Evolutionary conservation across 2,888 invertebrate genomes (phyloP).

Genomic region (Perizoma affinitatum): DNA sequence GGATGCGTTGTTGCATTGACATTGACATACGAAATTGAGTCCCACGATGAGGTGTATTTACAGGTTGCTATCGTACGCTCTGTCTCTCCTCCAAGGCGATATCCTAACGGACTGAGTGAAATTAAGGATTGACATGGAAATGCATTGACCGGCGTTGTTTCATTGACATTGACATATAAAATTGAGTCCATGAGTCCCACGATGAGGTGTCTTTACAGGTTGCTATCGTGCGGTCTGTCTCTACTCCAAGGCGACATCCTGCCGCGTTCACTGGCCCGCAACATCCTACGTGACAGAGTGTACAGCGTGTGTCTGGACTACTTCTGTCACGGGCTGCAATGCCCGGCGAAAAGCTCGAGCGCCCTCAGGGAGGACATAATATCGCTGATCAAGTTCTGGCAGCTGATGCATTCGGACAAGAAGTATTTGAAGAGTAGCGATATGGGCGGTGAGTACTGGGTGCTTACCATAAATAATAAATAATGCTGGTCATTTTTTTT

Average conservation of each 20-base stretch:
- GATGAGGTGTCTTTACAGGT: constrained; percentile 66
- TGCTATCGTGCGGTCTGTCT: constrained; percentile 95
- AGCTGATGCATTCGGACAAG: constrained; percentile 96
- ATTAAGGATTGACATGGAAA: too few species aligned
- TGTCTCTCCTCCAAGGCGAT: too few species aligned
- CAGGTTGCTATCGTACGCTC: too few species aligned
- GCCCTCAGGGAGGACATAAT: constrained; percentile 95
- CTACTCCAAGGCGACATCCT: constrained; percentile 97
- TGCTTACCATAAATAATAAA: not conserved
- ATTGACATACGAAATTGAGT: too few species aligned
- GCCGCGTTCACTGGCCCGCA: constrained; percentile 93
- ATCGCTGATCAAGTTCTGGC: constrained; percentile 96
- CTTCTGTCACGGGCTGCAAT: constrained; percentile 95
- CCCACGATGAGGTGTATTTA: too few species aligned
- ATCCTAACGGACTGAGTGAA: too few species aligned
- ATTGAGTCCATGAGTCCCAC: too few species aligned
- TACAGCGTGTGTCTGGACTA: constrained; percentile 98
- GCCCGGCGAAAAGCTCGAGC: constrained; percentile 91
- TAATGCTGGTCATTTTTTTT: too few species aligned
- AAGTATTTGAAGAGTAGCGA: constrained; percentile 94
- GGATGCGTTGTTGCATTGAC: too few species aligned
- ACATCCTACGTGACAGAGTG: constrained; percentile 96
- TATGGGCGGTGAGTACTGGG: constrained; percentile 86
- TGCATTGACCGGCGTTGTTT: too few species aligned
- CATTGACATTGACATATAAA: too few species aligned